Base-by-base conservation (phyloP, 2,888 invertebrate genomes). In the Allacma fusca region DNA sequence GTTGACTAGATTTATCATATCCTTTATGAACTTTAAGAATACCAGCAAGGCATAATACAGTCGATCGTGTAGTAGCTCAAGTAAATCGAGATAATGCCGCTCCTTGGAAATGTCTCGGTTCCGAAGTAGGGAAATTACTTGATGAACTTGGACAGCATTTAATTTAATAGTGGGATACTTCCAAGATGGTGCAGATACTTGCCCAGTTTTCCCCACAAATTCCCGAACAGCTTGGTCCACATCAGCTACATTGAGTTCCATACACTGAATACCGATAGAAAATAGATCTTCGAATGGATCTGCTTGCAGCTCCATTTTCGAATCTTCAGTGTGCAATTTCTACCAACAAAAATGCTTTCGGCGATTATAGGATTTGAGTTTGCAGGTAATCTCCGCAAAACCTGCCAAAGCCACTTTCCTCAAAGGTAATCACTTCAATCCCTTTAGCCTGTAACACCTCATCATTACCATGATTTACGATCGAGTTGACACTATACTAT, bases 211-310 rank as follows among this genome's bases (percentile, higher is more conserved):
- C n/a, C 34, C 71, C 1, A 77, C 71, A 24, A 77, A 72, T 65
- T 77, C 77, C 40, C 77, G 13, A 1, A 77, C 71, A 24, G 72
- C 70, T 65, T 72, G 70, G 29, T 77, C 77, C 16, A 71, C 72
- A 50, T 77, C 77, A 16, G 65, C 28, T 12, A 71, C 50, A 62
- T 72, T 77, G 24, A 77, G 43, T 65, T 77, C 77, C 71, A 77
- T 77, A 43, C 77, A 77, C 43, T 77, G 77, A 21, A 77, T 77
- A n/a, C 77, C 77, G 28, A 72, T 77, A 7, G 77, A 69, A 69
- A 75, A 75, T 40, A 75, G 44, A 67, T 75, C 75, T 64, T 73
- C 62, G 21, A 73, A 73, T 40, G 59, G 23, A 34, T 73, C 62
- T 40, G 29, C 34, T 64, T 62, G n/a, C 9, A 16, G 23, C 23